Base-by-base conservation (phyloP, 2,888 invertebrate genomes). In the Meghimatium bilineatum region DNA sequence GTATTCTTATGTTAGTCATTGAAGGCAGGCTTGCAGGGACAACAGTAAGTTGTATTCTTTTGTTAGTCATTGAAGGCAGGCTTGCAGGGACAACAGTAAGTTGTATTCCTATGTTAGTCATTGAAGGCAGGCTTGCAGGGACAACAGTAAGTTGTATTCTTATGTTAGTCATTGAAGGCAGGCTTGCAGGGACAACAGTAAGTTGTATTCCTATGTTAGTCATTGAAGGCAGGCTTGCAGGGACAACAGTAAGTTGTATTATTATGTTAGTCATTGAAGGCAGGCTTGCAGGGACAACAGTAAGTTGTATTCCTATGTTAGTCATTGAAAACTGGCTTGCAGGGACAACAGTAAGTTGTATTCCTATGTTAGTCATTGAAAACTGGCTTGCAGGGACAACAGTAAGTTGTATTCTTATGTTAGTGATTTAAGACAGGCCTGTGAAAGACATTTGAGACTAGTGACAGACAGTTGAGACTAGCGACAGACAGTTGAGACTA, bases 51-150 rank as follows among this genome's bases (percentile, higher is more conserved):
- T 63, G 12, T 63, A 12, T 10, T n/a, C 23, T 56, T 12, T n/a
- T 63, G 60, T 63, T 56, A 56, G n/a, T n/a, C n/a, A n/a, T n/a
- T n/a, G n/a, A n/a, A n/a, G n/a, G n/a, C n/a, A n/a, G n/a, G n/a
- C n/a, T n/a, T n/a, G n/a, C 84, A 20, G 84, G 84, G 32, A 80
- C 84, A n/a, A n/a, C 78, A 1, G 84, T 84, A 26, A 84, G 84
- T 76, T 63, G 12, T 63, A 12, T 10, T n/a, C 23, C 23, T 12
- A 63, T 63, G 60, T 63, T 56, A 56, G n/a, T n/a, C n/a, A n/a
- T n/a, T n/a, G n/a, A n/a, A n/a, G n/a, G n/a, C n/a, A n/a, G n/a
- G n/a, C n/a, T n/a, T n/a, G n/a, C 84, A 20, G 84, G 84, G 32
- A 80, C 84, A n/a, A n/a, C 78, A 1, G 84, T 84, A 26, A 84